phyloP scores from a whole-genome alignment of 2,113 vertebrate species.

The Crotalus horridus region DNA sequence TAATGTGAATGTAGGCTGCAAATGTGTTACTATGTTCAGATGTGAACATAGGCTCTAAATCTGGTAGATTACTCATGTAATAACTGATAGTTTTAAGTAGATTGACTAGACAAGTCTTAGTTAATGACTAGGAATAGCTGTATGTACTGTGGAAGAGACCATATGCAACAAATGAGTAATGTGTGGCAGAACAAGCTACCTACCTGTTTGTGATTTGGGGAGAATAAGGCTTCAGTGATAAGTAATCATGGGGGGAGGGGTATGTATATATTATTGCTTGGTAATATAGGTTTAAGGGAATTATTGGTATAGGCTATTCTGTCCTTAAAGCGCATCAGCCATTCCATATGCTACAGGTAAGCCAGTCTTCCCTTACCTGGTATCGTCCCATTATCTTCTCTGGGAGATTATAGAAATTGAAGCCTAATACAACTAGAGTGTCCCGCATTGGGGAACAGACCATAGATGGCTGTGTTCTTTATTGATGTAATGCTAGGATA shows the following conservation, averaged over 20 bases:
- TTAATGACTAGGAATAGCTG: neutral
- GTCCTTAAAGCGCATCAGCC: neutral
- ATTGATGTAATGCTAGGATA: neutral
- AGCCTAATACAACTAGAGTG: neutral
- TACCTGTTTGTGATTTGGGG: neutral
- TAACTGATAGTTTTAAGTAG: constrained; percentile 3
- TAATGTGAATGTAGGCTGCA: neutral
- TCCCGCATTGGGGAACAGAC: neutral
- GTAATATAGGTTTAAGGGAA: neutral
- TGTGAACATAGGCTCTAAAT: neutral
- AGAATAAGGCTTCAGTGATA: neutral
- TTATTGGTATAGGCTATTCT: neutral
- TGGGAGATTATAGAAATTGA: neutral
- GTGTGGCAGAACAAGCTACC: neutral
- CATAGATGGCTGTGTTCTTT: neutral
- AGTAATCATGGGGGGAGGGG: neutral
- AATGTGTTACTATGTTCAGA: neutral
- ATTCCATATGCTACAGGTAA: neutral
- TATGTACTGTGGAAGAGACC: neutral
- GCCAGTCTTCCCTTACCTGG: neutral
- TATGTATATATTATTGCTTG: neutral
- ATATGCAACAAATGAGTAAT: neutral
- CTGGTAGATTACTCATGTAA: neutral
- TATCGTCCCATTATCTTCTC: neutral
- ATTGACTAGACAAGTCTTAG: constrained; percentile 13